phyloP scores from a whole-genome alignment of 2,797 vertebrate species.

The Pseudochirops corinnae region DNA sequence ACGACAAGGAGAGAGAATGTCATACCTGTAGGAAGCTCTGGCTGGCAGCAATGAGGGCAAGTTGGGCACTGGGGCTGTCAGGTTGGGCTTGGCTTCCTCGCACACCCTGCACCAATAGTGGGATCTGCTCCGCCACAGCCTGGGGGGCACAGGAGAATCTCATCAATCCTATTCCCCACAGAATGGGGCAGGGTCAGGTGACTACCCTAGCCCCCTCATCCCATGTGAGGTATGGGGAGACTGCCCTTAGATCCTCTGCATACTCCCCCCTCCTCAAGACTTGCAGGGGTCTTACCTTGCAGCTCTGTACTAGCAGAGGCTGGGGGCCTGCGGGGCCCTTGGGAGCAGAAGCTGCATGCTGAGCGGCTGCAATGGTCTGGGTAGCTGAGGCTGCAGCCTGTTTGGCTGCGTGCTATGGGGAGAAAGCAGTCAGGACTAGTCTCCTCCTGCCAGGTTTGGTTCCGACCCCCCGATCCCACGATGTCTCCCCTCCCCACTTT shows the following conservation, averaged over 20 bases:
- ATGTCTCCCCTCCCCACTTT: not conserved
- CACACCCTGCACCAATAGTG: constrained; percentile 96
- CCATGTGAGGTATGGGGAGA: not conserved
- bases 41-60: constrained; percentile 95
- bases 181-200: not conserved
- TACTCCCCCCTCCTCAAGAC: fast-evolving
- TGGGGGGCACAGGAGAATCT: constrained; percentile 72
- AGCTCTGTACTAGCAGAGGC: constrained; percentile 97
- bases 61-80: constrained; percentile 96
- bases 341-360: constrained; percentile 93
- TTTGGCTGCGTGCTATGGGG: constrained; percentile 93
- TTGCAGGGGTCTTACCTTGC: constrained; percentile 88
- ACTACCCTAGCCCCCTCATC: not conserved
- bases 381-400: constrained; percentile 96
- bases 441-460: too few species aligned
- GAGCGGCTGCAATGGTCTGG: constrained; percentile 96
- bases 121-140: constrained; percentile 98
- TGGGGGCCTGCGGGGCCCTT: constrained; percentile 94
- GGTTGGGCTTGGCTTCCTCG: constrained; percentile 97
- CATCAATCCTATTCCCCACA: not conserved
- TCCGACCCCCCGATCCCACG: not conserved
- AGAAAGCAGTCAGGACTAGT: not conserved
- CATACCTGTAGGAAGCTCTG: constrained; percentile 98
- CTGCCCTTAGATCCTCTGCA: not conserved
- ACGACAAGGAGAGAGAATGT: not conserved